Base-by-base conservation (phyloP, 2,797 vertebrate species). In the Trichosurus vulpecula region DNA sequence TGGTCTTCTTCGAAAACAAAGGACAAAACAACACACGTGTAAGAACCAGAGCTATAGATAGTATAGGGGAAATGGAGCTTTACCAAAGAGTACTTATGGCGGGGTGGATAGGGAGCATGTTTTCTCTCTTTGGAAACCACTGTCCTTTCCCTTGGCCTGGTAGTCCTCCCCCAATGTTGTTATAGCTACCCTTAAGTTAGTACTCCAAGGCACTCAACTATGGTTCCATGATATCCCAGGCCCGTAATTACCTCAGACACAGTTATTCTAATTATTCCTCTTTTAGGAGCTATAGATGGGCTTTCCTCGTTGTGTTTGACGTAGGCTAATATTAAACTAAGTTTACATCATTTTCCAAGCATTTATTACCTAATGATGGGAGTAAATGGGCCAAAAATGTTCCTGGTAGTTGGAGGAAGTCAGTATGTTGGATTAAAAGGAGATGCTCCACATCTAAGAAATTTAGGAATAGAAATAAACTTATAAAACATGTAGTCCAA, bases 321-420 rank as follows among this genome's bases (percentile, higher is more conserved):
- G 91, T 90, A 58, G 35, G 53, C 41, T 96, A 87, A 90, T 57
- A 35, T n/a, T 97, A 56, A 95, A 96, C 30, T 35, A 87, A 2
- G 47, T 52, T 92, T 97, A 91, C 41, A 87, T 27, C 22, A 51
- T 87, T 47, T 47, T 81, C 74, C 8, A 81, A 31, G 35, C 61
- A 74, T 74, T 4, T 61, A 61, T n/a, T 27, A 47, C 1, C 8
- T 87, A 47, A 11, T 47, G 74, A 87, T 87, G 19, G 74, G 3
- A 87, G 25, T 74, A 87, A 35, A 29, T 74, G 61, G 61, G 61
- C 35, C 61, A 74, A 74, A 74, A 74, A 87, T 87, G 74, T 51
- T 41, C 10, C 9, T 87, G 25, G 66, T 87, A 51, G 41, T 12
- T 27, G 41, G 74, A 51, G 3, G 22, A 47, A 87, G 22, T 87